A percentile compares a stretch with the other conserved stretches of the same genome.
phyloP scores from a whole-genome alignment of 92 coral and sea anemone species.

The Meandrina meandrites region DNA sequence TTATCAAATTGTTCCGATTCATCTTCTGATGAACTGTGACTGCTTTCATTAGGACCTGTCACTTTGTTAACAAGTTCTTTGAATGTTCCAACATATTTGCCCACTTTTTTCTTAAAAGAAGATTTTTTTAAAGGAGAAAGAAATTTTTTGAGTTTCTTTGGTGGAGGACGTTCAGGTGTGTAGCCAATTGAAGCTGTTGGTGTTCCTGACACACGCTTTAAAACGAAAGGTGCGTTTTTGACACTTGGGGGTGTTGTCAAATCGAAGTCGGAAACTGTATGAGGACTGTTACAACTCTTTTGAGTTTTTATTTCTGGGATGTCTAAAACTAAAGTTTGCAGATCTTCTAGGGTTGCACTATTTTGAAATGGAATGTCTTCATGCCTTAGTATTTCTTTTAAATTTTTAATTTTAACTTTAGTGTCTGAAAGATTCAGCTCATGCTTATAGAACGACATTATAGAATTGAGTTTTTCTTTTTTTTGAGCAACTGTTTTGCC shows the following conservation, averaged over 20 bases:
- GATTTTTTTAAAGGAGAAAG: background rate
- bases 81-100: constrained; percentile 22
- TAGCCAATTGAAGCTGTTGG: constrained; percentile 1
- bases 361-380: constrained; percentile 19
- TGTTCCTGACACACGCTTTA: background rate
- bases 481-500: background rate
- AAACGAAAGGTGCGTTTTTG: too few relatives aligned
- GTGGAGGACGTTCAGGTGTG: constrained; percentile 30
- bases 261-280: background rate
- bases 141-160: constrained; percentile 17
- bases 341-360: constrained; percentile 14
- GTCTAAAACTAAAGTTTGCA: constrained; percentile 23
- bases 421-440: constrained; percentile 23
- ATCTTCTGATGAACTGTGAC: background rate
- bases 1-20: background rate
- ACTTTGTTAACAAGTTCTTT: constrained; percentile 26
- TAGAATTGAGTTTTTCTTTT: constrained; percentile 17
- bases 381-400: constrained; percentile 32
- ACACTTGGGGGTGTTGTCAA: constrained; percentile 4
- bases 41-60: background rate
- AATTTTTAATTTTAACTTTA: constrained; percentile 31
- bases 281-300: background rate
- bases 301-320: background rate
- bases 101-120: background rate
- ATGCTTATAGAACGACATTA: constrained; percentile 7